Base-by-base conservation (phyloP, 2,888 invertebrate species). In the Eueremaeus valkanovi region DNA sequence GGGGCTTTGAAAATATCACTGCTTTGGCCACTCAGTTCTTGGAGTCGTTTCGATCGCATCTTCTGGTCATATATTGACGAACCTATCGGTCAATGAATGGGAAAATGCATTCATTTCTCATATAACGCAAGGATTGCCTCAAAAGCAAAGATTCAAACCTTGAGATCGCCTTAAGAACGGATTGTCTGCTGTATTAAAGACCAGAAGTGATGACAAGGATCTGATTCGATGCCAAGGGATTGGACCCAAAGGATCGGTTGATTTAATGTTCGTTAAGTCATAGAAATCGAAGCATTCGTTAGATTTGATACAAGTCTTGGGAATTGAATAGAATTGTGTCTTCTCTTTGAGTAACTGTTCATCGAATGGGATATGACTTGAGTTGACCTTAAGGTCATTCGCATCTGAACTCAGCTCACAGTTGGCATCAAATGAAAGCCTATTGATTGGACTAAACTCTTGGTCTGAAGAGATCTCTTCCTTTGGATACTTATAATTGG, bases 181-280 rank as follows among this genome's bases (percentile, higher is more conserved):
- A 78, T 84, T 84, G 79, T 84, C 83, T 61, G 83, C 80, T 0
- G 84, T 84, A 78, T 84, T 84, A 80, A 84, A 84, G 29, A 84
- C 81, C 11, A 84, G 79, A n/a, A 84, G 79, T 11, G 83, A 82
- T 73, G 82, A 81, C 70, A 84, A 79, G 31, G 83, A 83, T 2
- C 81, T 80, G 21, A 84, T 80, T 3, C 83, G 83, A 74, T 83
- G 82, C 29, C 80, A 81, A 49, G 81, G 80, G 11, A 78, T 79
- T 1, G 66, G 21, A 78, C 81, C 66, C 66, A 66, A 66, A 66
- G 66, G 66, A n/a, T 66, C 66, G 31, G 36, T 36, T 36, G 36
- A 66, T 11, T 58, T 58, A 1, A 18, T 1, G 21, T 31, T 27
- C 1, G 29, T 61, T 31, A 61, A 31, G 31, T 66, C 66, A 66